These are phyloP conservation scores for Pteropus rufus DNA, from an alignment of 2,797 vertebrate genomes.

Conservation along the genomic window DNA sequence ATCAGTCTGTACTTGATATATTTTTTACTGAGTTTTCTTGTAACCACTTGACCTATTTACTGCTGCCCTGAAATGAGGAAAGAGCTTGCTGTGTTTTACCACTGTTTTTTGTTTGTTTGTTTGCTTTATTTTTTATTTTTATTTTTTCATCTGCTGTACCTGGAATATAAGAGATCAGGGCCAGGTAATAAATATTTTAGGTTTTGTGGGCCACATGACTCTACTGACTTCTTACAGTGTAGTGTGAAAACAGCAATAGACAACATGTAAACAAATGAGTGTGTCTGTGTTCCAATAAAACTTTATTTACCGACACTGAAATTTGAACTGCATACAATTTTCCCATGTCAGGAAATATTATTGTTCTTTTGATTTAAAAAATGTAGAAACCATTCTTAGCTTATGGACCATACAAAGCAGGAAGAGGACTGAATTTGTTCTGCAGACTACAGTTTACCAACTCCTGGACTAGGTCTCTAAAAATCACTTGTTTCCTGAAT, in stretches of 20 bases:
- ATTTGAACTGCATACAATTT: not conserved
- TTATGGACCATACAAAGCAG: not conserved
- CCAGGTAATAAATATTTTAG: not conserved
- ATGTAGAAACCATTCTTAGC: not conserved
- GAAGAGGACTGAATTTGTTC: not conserved
- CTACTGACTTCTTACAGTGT: not conserved
- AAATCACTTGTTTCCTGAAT: not conserved
- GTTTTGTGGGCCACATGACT: not conserved
- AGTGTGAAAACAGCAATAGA: not conserved
- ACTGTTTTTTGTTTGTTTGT: not conserved
- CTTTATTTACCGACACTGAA: not conserved
- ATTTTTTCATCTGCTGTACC: not conserved
- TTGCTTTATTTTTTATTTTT: not conserved
- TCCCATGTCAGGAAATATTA: not conserved
- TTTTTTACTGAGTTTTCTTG: not conserved
- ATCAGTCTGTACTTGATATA: not conserved
- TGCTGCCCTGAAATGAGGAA: not conserved
- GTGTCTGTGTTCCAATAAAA: not conserved
- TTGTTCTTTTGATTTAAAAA: constrained; percentile 1
- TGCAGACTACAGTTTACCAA: not conserved
- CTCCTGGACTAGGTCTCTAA: not conserved
- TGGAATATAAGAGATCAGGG: not conserved
- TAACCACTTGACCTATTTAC: not conserved
- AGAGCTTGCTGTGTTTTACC: not conserved
- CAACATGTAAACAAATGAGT: not conserved